These are phyloP conservation scores for Pogonocichla stellata DNA, from an alignment of 2,113 vertebrate species.

Conservation along the genomic window DNA sequence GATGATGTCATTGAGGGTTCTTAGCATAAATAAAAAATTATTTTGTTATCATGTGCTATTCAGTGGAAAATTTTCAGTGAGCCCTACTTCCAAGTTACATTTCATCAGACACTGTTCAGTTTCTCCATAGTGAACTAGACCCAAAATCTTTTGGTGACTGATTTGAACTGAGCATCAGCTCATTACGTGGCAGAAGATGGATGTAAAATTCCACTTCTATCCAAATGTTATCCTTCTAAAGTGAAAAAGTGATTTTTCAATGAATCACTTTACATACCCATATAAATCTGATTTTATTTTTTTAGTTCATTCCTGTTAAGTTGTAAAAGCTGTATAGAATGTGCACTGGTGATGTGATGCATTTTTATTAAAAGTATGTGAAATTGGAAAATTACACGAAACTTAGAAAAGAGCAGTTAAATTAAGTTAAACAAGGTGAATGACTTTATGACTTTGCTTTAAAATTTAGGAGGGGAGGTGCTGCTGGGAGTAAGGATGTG, in stretches of 20 bases:
- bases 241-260: background rate
- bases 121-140: background rate
- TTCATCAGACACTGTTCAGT: background rate
- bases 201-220: background rate
- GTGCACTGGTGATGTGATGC: background rate
- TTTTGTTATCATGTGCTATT: background rate
- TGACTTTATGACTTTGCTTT: constrained; percentile 7
- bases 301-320: background rate
- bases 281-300: background rate
- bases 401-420: background rate
- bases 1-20: background rate
- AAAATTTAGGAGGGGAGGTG: background rate
- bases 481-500: background rate
- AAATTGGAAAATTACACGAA: background rate
- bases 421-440: background rate
- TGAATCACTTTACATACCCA: background rate
- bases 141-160: background rate
- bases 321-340: background rate
- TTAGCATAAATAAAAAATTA: background rate
- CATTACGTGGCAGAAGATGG: background rate
- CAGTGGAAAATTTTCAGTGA: constrained; percentile 5
- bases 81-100: background rate
- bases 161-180: rapidly evolving
- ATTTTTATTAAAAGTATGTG: background rate
- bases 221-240: background rate